A percentile compares a stretch with the other conserved stretches of the same genome.
Evolutionary conservation across 2,888 invertebrate species (phyloP).

Genomic region (Phaonia tiefii): DNA sequence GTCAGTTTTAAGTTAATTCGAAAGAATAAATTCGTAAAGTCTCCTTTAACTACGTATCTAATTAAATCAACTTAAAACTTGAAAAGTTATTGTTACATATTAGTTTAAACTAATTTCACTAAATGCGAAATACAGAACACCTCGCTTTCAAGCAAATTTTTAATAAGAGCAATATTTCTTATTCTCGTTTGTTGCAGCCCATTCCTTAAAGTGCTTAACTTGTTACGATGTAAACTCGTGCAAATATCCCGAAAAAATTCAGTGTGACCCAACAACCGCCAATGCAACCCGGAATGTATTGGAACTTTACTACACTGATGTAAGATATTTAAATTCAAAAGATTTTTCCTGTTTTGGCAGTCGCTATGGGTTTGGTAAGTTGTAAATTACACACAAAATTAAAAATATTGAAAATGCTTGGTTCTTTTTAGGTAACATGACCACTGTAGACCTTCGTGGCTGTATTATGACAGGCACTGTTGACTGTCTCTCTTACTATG

Average conservation of each 20-base stretch:
- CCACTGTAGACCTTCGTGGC: conserved; percentile 23
- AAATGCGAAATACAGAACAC: no score
- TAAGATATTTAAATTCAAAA: background rate
- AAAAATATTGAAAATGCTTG: background rate
- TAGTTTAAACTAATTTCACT: no score
- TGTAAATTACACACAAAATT: no score
- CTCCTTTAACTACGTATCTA: no score
- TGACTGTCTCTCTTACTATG: conserved; percentile 30
- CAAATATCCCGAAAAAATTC: background rate
- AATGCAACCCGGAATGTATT: conserved; percentile 12
- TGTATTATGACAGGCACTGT: conserved; percentile 29
- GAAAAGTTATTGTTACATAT: no score
- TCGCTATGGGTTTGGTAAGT: background rate
- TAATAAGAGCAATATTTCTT: no score
- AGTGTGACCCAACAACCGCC: conserved; percentile 4
- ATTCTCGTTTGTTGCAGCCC: conserved; percentile 10
- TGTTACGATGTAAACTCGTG: background rate
- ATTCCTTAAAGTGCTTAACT: conserved; percentile 20
- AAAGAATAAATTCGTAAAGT: no score
- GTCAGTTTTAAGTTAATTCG: no score
- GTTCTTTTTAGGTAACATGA: conserved; percentile 8
- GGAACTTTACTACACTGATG: background rate
- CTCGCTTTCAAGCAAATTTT: no score
- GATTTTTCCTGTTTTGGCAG: background rate
- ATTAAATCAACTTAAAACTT: no score